These are phyloP conservation scores for Meiosimyza platycephala DNA, from an alignment of 2,888 invertebrate species.

Conservation along the genomic window DNA sequence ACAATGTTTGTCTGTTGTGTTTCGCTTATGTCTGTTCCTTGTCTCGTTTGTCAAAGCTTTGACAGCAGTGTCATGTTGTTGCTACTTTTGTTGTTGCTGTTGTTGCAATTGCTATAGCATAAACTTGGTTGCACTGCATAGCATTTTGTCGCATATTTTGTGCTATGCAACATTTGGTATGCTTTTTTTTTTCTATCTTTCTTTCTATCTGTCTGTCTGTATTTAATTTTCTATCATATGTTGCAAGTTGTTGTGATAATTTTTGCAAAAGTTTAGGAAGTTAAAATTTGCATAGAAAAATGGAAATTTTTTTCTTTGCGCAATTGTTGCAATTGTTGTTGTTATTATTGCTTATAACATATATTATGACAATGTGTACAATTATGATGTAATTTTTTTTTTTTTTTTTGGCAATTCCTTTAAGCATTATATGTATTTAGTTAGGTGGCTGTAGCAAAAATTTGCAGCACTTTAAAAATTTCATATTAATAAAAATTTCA, in stretches of 20 bases:
- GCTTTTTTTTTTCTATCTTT: not conserved
- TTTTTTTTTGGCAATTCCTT: not conserved
- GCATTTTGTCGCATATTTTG: slow-evolving; percentile 16
- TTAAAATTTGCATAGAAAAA: slow-evolving; percentile 62
- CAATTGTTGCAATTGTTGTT: slow-evolving; percentile 28
- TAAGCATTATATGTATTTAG: not conserved
- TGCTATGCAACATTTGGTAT: slow-evolving; percentile 42
- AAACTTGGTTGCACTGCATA: slow-evolving; percentile 3
- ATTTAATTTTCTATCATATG: slow-evolving; percentile 42
- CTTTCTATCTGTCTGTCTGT: not conserved
- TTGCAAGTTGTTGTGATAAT: slow-evolving; percentile 39
- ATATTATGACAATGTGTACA: not conserved
- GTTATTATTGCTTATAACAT: slow-evolving; percentile 24
- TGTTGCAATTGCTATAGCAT: slow-evolving; percentile 10
- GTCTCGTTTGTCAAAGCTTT: slow-evolving; percentile 59
- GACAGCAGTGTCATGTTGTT: slow-evolving; percentile 34
- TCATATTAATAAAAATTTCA: not conserved
- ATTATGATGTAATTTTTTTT: slow-evolving; percentile 15
- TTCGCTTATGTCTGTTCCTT: slow-evolving; percentile 56
- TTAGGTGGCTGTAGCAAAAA: too few relatives aligned
- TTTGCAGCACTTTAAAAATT: too few relatives aligned
- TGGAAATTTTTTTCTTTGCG: slow-evolving; percentile 53
- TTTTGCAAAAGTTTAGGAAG: slow-evolving; percentile 52
- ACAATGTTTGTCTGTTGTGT: not conserved
- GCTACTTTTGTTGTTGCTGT: slow-evolving; percentile 31